Evolutionary conservation across 1,140 invertebrate species (phyloP), one percentile per base, ranked within the genome.

Genomic region (Chrysomallon squamiferum): DNA sequence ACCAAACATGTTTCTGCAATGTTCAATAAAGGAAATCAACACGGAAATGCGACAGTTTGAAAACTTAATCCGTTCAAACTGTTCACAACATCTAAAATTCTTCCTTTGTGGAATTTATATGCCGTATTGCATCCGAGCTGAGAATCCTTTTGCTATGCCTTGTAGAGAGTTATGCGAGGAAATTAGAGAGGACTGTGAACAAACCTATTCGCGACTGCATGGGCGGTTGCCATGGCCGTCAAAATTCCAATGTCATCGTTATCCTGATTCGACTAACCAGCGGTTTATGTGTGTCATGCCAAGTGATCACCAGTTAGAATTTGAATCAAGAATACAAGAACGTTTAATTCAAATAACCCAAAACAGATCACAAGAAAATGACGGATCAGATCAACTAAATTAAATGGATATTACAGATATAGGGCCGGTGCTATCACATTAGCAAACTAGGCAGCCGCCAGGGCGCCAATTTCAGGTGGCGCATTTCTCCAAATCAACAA

Each of bases 191-290:
- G 29, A 45, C 0, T 76, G 75, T 57, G 65, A 62, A 49, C 13
- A 32, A 1, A 15, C 13, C 6, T 75, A 75, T 59, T 20, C 13
- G 11, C 41, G 59, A n/a, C 49, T 73, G 32, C 69, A 69, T 45
- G 45, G 67, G 15, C 68, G 65, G 13, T 61, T 79, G 0, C 68
- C 59, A 5, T 79, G 77, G 77, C 77, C 77, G 25, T 63, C 62
- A 20, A 79, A 79, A 59, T 64, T 79, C n/a, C 77, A 79, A 47
- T 79, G 77, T 54, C 77, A 79, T 58, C 66, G 71, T 18, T 79
- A 77, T 49, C 75, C 77, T 4, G 3, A 59, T 0, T 54, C 58
- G 7, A 38, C 32, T 9, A 64, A 54, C 29, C 27, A 41, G 0
- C 32, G 59, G 41, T 52, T 38, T 15, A 52, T 33, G n/a, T 72